Conservation (phyloP, 2,888 invertebrate species). For the Hecatera dysodea region DNA sequence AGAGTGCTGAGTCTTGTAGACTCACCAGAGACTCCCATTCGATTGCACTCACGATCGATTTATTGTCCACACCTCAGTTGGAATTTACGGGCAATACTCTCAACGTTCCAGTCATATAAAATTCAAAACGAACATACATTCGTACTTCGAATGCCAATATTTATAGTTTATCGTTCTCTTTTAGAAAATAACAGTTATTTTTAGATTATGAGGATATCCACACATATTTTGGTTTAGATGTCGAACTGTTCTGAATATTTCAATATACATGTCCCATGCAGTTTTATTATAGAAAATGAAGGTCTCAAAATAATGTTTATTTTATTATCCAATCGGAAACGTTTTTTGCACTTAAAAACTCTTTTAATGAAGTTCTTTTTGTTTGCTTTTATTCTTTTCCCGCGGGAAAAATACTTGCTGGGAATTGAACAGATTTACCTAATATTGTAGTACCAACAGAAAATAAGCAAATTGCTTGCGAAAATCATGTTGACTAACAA, state of each 20-base stretch:
- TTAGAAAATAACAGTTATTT: slow-evolving; percentile 28
- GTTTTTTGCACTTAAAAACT: background rate
- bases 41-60: slow-evolving; percentile 64
- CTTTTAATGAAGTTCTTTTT: background rate
- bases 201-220: slow-evolving; percentile 3
- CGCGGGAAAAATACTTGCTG: background rate
- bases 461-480: slow-evolving; percentile 29
- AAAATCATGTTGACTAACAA: slow-evolving; percentile 13
- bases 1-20: slow-evolving; percentile 71
- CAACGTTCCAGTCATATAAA: slow-evolving; percentile 50
- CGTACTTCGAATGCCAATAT: slow-evolving; percentile 41
- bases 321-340: background rate
- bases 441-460: background rate
- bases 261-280: background rate
- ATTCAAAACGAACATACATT: slow-evolving; percentile 51
- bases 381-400: background rate
- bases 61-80: slow-evolving; percentile 57
- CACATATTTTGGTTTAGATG: slow-evolving; percentile 1
- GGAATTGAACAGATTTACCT: background rate
- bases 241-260: slow-evolving; percentile 3
- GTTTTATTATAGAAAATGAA: slow-evolving; percentile 6
- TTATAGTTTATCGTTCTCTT: slow-evolving; percentile 18
- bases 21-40: slow-evolving; percentile 56
- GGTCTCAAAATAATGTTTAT: background rate
- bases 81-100: slow-evolving; percentile 56